Conservation (phyloP, 2,113 vertebrate genomes). For the Numenius arquata region DNA sequence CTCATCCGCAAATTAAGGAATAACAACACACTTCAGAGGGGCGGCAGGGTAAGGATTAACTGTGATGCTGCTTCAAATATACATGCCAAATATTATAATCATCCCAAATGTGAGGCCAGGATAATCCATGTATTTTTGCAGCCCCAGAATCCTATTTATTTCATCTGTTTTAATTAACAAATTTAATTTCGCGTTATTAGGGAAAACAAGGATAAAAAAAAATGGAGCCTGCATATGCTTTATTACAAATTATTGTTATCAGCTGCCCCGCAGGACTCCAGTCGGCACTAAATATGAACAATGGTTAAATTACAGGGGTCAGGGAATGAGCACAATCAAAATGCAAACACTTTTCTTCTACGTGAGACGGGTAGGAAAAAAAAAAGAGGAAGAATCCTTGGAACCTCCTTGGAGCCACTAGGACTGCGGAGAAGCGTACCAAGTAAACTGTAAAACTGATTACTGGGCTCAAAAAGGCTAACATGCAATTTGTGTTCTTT, state of each 20-base stretch:
- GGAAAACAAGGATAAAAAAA: constrained; percentile 42
- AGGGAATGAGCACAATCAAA: constrained; percentile 73
- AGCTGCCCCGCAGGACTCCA: constrained; percentile 73
- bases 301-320: constrained; percentile 75
- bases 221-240: constrained; percentile 15
- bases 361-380: constrained; percentile 32
- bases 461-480: constrained; percentile 75
- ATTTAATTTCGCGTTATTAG: constrained; percentile 54
- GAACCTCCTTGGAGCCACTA: constrained; percentile 60
- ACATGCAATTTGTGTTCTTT: constrained; percentile 80
- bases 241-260: constrained; percentile 78
- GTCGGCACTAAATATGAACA: constrained; percentile 73
- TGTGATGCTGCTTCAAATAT: not conserved
- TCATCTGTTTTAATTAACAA: constrained; percentile 68
- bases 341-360: constrained; percentile 73
- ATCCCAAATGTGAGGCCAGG: not conserved
- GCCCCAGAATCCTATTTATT: constrained; percentile 39
- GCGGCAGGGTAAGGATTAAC: not conserved
- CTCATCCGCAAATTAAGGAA: not conserved
- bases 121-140: constrained; percentile 38
- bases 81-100: constrained; percentile 31
- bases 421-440: constrained; percentile 55
- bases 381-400: constrained; percentile 33
- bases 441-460: constrained; percentile 67
- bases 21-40: not conserved